Evolutionary conservation across 2,113 vertebrate species (phyloP).

Genomic region (Neoarius graeffei): DNA sequence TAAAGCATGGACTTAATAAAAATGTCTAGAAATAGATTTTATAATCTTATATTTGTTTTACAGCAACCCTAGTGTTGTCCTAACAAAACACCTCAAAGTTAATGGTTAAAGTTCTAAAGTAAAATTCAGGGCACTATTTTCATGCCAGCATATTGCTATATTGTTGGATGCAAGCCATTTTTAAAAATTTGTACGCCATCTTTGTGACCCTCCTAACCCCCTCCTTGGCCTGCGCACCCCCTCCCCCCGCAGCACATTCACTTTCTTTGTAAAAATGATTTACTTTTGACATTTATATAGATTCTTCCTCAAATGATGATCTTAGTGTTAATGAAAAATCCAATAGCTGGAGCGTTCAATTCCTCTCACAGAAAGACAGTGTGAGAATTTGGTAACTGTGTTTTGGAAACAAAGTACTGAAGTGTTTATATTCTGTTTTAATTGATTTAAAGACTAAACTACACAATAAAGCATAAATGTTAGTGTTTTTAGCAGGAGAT

Average conservation of each 20-base stretch:
- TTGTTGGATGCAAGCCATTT: not conserved
- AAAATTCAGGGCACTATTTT: not conserved
- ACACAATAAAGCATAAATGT: not conserved
- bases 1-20: not conserved
- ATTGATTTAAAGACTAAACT: too few relatives aligned
- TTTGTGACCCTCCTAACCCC: not conserved
- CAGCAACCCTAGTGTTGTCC: not conserved
- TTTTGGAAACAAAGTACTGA: not conserved
- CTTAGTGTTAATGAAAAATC: not conserved
- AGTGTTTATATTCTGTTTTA: not conserved
- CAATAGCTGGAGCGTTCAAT: not conserved
- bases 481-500: not conserved
- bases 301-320: not conserved
- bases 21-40: not conserved
- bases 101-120: not conserved
- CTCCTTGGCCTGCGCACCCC: too few relatives aligned
- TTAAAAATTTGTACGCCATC: not conserved
- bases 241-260: not conserved
- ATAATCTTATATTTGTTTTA: not conserved
- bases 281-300: not conserved
- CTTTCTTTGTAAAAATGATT: not conserved
- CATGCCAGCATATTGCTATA: not conserved
- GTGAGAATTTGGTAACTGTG: not conserved
- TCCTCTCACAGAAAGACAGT: not conserved
- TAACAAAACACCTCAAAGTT: not conserved